These are phyloP conservation scores for Drosophila nr. medialis DNA, from an alignment of 2,888 invertebrate species.

Conservation along the genomic window DNA sequence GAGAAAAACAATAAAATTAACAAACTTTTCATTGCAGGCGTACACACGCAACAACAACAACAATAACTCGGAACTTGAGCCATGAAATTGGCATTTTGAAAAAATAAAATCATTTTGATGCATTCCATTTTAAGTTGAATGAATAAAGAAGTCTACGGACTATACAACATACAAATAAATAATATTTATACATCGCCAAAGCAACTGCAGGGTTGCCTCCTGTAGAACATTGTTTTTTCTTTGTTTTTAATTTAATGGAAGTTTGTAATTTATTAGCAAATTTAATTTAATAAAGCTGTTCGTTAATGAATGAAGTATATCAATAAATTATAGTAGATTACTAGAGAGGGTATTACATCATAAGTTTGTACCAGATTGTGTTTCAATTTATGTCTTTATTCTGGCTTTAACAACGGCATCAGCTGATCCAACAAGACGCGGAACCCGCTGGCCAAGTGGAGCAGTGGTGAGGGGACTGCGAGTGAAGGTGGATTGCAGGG, in stretches of 20 bases:
- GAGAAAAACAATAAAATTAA: constrained; percentile 21
- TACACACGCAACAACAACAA: not conserved
- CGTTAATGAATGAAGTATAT: not conserved
- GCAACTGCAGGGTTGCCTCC: no score
- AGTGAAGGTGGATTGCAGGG: not conserved
- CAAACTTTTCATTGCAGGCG: constrained; percentile 25
- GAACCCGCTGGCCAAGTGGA: constrained; percentile 23
- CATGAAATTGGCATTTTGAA: constrained; percentile 1
- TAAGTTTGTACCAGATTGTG: not conserved
- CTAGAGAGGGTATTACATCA: constrained; percentile 6
- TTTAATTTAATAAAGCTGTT: not conserved
- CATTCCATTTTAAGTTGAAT: no score
- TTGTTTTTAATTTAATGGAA: not conserved
- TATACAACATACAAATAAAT: no score
- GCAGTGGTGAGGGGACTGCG: not conserved
- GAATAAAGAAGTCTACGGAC: no score
- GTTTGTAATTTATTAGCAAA: not conserved
- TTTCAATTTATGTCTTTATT: constrained; percentile 19
- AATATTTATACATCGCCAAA: no score
- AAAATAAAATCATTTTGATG: not conserved
- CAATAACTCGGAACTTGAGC: not conserved
- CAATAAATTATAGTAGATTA: not conserved
- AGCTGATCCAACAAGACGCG: constrained; percentile 55
- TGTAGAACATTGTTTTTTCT: no score
- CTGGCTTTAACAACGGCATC: constrained; percentile 37